phyloP scores from a whole-genome alignment of 2,888 invertebrate genomes.

The Gibbula magus region DNA sequence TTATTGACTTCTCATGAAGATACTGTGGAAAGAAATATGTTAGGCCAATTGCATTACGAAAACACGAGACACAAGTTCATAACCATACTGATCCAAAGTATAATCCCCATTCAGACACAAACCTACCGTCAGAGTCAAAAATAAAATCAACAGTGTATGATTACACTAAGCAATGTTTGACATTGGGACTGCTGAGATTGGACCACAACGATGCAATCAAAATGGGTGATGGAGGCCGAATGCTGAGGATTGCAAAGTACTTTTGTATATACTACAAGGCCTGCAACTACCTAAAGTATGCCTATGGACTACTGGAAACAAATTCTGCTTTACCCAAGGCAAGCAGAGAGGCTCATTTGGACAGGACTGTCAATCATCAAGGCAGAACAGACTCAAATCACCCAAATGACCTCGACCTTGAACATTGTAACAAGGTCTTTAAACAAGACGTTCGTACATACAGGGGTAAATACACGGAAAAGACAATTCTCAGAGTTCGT shows the following conservation, averaged over 20 bases:
- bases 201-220: conserved; percentile 37
- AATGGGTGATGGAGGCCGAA: conserved; percentile 37
- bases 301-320: conserved; percentile 39
- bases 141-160: no score
- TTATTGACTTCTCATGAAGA: no score
- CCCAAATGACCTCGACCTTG: no score
- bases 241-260: conserved; percentile 32
- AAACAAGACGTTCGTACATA: conserved; percentile 33
- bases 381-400: conserved; percentile 36
- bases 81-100: no score
- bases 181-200: conserved; percentile 29
- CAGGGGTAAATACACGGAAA: conserved; percentile 16
- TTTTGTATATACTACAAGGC: conserved; percentile 35
- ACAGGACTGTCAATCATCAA: conserved; percentile 38
- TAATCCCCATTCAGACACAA: no score
- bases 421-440: no score
- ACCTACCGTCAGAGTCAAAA: no score
- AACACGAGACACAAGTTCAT: no score
- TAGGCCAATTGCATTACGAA: no score
- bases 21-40: no score
- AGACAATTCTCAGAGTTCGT: conserved; percentile 33
- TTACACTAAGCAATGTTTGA: conserved; percentile 21
- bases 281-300: conserved; percentile 38
- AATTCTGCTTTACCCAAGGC: conserved; percentile 33
- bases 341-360: conserved; percentile 36